Evolutionary conservation across 2,888 invertebrate species (phyloP).

Genomic region (Oligia latruncula): DNA sequence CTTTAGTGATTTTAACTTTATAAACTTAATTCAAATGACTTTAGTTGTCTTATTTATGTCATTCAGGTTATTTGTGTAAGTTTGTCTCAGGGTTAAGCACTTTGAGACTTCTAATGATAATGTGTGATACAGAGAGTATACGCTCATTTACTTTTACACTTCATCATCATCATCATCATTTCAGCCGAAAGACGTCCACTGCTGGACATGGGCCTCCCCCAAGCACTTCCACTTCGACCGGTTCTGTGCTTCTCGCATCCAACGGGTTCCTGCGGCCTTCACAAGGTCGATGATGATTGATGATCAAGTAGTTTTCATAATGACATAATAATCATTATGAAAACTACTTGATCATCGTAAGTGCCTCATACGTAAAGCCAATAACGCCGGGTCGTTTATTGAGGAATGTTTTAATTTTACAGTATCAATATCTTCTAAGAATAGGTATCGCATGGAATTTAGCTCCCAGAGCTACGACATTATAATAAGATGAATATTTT

Average conservation of each 20-base stretch:
- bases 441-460: constrained; percentile 36
- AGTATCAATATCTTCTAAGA: constrained; percentile 34
- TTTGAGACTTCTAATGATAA: not conserved
- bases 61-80: constrained; percentile 14
- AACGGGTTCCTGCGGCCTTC: too few species aligned
- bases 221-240: too few species aligned
- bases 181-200: too few species aligned
- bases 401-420: constrained; percentile 30
- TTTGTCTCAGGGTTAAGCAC: not conserved
- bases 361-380: not conserved
- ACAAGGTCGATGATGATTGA: too few species aligned
- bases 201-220: too few species aligned
- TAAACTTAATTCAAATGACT: constrained; percentile 42
- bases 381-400: constrained; percentile 6
- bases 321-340: not conserved
- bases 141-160: not conserved
- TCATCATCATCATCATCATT: too few species aligned
- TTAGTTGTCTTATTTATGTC: constrained; percentile 35
- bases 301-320: not conserved
- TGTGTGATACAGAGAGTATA: not conserved
- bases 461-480: constrained; percentile 39
- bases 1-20: constrained; percentile 59
- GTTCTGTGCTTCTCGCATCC: too few species aligned
- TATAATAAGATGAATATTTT: constrained; percentile 47
- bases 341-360: too few species aligned